Evolutionary conservation across 2,888 invertebrate species (phyloP).

Genomic region (Lingula anatina): DNA sequence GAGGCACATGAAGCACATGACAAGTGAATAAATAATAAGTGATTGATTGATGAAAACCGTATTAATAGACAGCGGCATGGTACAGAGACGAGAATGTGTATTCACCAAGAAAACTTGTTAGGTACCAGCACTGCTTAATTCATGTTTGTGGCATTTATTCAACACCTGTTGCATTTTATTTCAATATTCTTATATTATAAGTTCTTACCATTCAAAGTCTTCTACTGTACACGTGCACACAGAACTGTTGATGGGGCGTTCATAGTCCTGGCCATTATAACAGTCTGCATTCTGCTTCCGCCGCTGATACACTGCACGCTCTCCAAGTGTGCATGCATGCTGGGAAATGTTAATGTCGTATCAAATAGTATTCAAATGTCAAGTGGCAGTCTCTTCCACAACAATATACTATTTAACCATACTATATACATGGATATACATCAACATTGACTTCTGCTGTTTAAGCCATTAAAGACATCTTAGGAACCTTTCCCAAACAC

Average conservation of each 20-base stretch:
- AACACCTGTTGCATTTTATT: not conserved
- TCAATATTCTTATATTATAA: not conserved
- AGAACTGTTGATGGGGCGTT: constrained; percentile 13
- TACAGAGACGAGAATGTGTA: not conserved
- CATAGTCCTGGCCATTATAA: constrained; percentile 28
- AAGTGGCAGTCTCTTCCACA: too few relatives aligned
- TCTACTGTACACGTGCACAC: constrained; percentile 26
- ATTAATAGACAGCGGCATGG: not conserved
- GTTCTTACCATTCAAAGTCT: constrained; percentile 43
- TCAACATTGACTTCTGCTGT: too few relatives aligned
- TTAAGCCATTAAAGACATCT: too few relatives aligned
- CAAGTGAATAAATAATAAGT: too few relatives aligned
- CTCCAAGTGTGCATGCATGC: constrained; percentile 30
- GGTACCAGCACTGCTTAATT: too few relatives aligned
- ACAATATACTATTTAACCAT: too few relatives aligned
- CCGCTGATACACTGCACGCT: constrained; percentile 23
- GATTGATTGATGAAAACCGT: not conserved
- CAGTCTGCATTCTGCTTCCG: constrained; percentile 24
- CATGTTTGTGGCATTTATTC: not conserved
- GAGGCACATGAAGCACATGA: too few relatives aligned
- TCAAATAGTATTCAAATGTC: too few relatives aligned
- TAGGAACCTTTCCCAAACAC: too few relatives aligned
- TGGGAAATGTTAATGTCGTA: too few relatives aligned
- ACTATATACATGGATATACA: too few relatives aligned
- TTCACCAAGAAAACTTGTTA: not conserved